Conservation (phyloP, 2,113 vertebrate species). For the Oncorhynchus gorbuscha region DNA sequence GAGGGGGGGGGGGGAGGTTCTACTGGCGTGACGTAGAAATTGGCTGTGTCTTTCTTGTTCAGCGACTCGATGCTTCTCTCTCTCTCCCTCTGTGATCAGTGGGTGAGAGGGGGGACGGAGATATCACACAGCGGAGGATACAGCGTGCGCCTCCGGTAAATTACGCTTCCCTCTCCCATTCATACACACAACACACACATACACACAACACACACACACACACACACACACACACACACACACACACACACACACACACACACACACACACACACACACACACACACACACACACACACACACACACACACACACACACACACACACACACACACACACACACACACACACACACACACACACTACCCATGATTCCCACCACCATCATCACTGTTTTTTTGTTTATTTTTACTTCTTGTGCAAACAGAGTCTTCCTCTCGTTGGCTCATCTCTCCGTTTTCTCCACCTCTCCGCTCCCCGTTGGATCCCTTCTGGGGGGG, state of each 20-base stretch:
- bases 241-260: no score
- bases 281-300: no score
- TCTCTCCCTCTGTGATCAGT: slow-evolving; percentile 69
- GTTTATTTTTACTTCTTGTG: slow-evolving; percentile 23
- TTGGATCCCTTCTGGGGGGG: slow-evolving; percentile 47
- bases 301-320: no score
- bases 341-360: no score
- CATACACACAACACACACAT: slow-evolving; percentile 43
- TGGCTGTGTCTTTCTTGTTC: slow-evolving; percentile 65
- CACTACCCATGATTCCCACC: neutral
- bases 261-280: no score
- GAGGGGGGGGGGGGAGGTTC: slow-evolving; percentile 54
- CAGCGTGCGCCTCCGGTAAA: slow-evolving; percentile 71
- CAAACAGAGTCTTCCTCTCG: slow-evolving; percentile 46
- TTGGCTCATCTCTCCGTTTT: slow-evolving; percentile 11
- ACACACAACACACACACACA: no score
- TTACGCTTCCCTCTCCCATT: slow-evolving; percentile 60
- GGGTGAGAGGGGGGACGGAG: slow-evolving; percentile 70
- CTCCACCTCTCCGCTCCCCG: slow-evolving; percentile 42
- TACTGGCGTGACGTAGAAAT: slow-evolving; percentile 63
- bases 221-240: no score
- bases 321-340: no score
- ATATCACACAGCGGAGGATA: slow-evolving; percentile 56
- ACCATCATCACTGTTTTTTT: slow-evolving; percentile 21
- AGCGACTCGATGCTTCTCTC: slow-evolving; percentile 55